Conservation (phyloP, 2,797 vertebrate genomes). For the Sebastes vulpes region DNA sequence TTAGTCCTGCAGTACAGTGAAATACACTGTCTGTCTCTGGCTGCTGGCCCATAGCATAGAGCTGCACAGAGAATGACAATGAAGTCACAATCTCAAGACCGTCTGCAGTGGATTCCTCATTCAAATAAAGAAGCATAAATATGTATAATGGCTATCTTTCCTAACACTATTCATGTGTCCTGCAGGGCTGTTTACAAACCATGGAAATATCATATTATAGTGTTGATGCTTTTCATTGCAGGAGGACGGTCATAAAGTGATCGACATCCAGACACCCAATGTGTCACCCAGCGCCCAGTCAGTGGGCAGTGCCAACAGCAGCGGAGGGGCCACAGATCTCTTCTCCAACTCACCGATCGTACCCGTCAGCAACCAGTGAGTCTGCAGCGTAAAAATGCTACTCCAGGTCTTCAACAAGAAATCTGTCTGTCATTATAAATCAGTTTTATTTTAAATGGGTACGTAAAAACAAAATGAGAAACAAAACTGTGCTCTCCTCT, state of each 20-base stretch:
- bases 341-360: slow-evolving; percentile 88
- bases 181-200: neutral
- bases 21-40: slow-evolving; percentile 36
- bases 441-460: slow-evolving; percentile 2
- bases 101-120: slow-evolving; percentile 34
- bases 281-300: slow-evolving; percentile 92
- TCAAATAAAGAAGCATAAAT: slow-evolving; percentile 15
- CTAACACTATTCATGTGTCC: neutral
- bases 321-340: slow-evolving; percentile 87
- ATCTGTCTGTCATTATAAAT: slow-evolving; percentile 11
- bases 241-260: slow-evolving; percentile 91
- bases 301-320: slow-evolving; percentile 91
- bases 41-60: slow-evolving; percentile 35
- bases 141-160: neutral
- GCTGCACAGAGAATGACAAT: slow-evolving; percentile 52
- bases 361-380: slow-evolving; percentile 91
- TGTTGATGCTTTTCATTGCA: slow-evolving; percentile 53
- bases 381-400: neutral
- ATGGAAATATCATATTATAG: neutral
- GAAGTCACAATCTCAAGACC: slow-evolving; percentile 30
- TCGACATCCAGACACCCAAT: slow-evolving; percentile 88
- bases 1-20: slow-evolving; percentile 51
- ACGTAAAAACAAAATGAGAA: slow-evolving; percentile 15
- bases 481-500: neutral
- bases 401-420: neutral